These are phyloP conservation scores for Darevskia nairensis DNA, from an alignment of 2,797 vertebrate species.

Conservation along the genomic window DNA sequence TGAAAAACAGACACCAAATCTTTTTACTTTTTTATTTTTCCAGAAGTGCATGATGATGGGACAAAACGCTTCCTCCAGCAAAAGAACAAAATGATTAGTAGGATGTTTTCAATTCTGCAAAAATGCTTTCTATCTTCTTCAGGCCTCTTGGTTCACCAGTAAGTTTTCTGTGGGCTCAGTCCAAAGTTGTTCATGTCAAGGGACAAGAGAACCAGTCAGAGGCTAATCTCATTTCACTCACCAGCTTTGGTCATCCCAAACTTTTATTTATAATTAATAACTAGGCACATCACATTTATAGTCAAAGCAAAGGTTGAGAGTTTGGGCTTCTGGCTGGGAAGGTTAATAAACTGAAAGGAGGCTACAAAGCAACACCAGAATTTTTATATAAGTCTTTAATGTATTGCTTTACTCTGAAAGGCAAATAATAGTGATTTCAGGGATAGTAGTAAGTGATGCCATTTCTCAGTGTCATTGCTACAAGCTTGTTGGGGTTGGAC, in stretches of 20 bases:
- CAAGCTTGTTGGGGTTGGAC: constrained; percentile 60
- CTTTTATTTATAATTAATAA: constrained; percentile 50
- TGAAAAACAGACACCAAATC: background rate
- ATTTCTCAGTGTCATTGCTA: constrained; percentile 67
- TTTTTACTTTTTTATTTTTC: background rate
- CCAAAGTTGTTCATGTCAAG: constrained; percentile 44
- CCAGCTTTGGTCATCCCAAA: constrained; percentile 49
- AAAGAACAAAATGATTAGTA: constrained; percentile 32
- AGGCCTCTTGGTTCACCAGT: constrained; percentile 34
- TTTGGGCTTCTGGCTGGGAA: constrained; percentile 67
- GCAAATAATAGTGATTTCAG: constrained; percentile 73
- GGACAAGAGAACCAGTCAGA: constrained; percentile 50
- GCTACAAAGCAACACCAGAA: constrained; percentile 72
- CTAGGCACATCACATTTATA: constrained; percentile 44
- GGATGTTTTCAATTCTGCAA: constrained; percentile 33
- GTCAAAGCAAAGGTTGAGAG: constrained; percentile 48
- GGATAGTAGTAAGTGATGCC: constrained; percentile 64
- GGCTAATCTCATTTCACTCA: constrained; percentile 63
- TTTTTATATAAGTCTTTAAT: constrained; percentile 66
- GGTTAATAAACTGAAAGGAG: constrained; percentile 62
- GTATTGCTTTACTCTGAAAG: constrained; percentile 70
- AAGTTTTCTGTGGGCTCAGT: constrained; percentile 20
- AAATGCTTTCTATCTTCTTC: constrained; percentile 4
- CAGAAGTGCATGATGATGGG: background rate
- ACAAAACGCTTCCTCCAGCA: constrained; percentile 10